Base-by-base conservation (phyloP, 2,113 vertebrate genomes). In the Chinchilla lanigera region DNA sequence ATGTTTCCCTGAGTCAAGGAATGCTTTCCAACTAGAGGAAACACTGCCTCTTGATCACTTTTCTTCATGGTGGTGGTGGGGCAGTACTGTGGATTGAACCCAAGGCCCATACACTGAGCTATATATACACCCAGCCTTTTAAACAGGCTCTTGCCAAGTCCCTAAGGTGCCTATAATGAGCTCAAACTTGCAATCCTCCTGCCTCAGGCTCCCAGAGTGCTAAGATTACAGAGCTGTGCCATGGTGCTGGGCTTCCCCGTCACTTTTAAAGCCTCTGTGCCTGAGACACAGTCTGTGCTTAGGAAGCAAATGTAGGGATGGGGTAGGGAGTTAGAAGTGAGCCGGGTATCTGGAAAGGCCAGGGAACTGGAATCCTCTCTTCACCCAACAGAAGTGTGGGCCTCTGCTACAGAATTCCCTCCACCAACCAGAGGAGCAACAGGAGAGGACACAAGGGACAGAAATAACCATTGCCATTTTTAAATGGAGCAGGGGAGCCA, bases 391-490 rank as follows among this genome's bases (percentile, higher is more conserved):
- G 82, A 33, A 54, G 41, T 1, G 7, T 1, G 89, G 35, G n/a
- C 20, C 56, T 91, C 11, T 35, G 28, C 4, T 4, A 20, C 13
- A 85, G 93, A 63, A 81, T 41, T 26, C 81, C 33, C 69, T 86
- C 71, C 22, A 33, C 28, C 35, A 20, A 63, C 56, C 47, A 6
- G 35, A 56, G 47, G 47, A 80, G 17, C 58, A 47, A 12, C 3
- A 11, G 69, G 14, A 56, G 56, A 30, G 0, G 3, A 58, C 83
- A 35, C 41, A n/a, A 35, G 92, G 86, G 92, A 67, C 82, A 93
- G 73, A 96, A 96, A 95, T 61, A 82, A 54, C 90, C 20, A 22
- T 20, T 41, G 65, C 67, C 41, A 28, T 67, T 96, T 97, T 58
- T 35, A 69, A 58, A 60, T 56, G 19, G 24, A 69, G 30, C 1